Evolutionary conservation across 2,113 vertebrate genomes (phyloP).

Genomic region (Dromaius novaehollandiae): DNA sequence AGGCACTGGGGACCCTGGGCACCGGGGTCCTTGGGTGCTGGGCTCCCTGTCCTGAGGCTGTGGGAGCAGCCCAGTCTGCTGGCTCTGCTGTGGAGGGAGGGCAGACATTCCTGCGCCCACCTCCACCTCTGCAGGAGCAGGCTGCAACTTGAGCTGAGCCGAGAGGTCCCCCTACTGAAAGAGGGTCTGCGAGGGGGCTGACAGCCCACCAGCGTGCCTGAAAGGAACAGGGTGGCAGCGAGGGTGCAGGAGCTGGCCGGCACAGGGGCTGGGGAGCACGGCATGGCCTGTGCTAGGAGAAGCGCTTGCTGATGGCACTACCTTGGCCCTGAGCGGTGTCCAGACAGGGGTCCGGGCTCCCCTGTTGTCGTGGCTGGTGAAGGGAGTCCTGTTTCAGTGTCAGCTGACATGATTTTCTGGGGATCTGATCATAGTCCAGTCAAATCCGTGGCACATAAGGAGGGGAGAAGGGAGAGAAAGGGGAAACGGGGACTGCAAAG

Average conservation of each 20-base stretch:
- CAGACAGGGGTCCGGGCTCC: neutral
- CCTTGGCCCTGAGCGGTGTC: neutral
- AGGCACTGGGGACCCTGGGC: neutral
- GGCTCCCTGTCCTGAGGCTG: neutral
- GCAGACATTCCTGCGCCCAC: neutral
- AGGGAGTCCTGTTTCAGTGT: neutral
- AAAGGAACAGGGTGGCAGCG: rapidly evolving
- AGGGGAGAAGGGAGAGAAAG: neutral
- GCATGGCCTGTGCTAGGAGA: rapidly evolving
- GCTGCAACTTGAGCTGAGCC: neutral
- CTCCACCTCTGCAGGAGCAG: neutral
- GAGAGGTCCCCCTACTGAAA: neutral
- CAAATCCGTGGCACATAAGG: neutral
- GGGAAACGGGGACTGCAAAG: neutral
- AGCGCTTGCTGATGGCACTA: neutral
- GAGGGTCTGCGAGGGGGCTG: neutral
- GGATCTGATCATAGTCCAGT: neutral
- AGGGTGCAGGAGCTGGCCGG: neutral
- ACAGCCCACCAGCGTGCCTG: neutral
- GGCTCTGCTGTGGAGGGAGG: neutral
- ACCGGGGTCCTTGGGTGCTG: neutral
- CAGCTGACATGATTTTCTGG: neutral
- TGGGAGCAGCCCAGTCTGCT: neutral
- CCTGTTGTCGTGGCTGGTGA: neutral
- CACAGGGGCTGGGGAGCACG: neutral